Conservation (phyloP, 2,113 vertebrate genomes). For the Hippoglossus stenolepis region DNA sequence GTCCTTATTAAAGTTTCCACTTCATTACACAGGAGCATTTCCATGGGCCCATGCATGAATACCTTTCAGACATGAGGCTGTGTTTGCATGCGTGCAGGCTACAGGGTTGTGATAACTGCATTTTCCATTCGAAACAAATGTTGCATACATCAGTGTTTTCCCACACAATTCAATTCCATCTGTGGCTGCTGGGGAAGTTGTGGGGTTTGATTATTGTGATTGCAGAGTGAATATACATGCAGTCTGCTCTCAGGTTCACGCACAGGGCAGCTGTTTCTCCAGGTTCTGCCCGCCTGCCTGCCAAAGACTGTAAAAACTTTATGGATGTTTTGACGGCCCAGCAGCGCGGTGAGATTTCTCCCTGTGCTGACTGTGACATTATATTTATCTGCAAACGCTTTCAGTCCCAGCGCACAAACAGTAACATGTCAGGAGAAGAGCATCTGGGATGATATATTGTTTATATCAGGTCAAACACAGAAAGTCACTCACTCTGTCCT, state of each 20-base stretch:
- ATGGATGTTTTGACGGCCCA: not conserved
- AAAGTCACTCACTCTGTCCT: too few relatives aligned
- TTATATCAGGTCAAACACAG: too few relatives aligned
- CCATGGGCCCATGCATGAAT: constrained; percentile 5
- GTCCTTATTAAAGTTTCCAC: constrained; percentile 67
- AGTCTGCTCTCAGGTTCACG: not conserved
- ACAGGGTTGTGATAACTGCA: not conserved
- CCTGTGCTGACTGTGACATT: not conserved
- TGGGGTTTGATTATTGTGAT: not conserved
- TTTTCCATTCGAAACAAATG: constrained; percentile 16
- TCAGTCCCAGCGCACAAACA: too few relatives aligned
- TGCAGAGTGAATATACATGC: not conserved
- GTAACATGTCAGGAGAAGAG: not conserved
- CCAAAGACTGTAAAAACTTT: not conserved
- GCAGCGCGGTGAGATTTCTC: not conserved
- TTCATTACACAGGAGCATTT: constrained; percentile 53
- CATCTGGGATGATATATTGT: too few relatives aligned
- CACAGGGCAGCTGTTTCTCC: not conserved
- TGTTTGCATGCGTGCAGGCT: not conserved
- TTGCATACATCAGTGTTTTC: not conserved
- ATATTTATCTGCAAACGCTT: not conserved
- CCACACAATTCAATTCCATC: not conserved
- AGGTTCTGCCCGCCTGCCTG: not conserved
- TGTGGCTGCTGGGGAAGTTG: not conserved
- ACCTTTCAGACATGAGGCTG: constrained; percentile 2